Evolutionary conservation across 2,113 vertebrate genomes (phyloP).

Genomic region (Hipposideros armiger): DNA sequence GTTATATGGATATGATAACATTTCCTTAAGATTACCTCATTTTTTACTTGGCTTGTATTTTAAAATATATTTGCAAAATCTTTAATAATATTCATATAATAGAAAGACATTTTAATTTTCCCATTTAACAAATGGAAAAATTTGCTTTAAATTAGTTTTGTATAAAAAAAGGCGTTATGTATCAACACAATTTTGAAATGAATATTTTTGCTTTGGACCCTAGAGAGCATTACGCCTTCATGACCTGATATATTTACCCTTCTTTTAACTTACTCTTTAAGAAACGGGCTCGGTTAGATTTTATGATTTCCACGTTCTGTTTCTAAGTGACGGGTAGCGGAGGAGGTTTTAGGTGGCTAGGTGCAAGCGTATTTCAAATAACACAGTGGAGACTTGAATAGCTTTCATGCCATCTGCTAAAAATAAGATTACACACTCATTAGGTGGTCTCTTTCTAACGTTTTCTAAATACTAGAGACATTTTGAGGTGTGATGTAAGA

Average conservation of each 20-base stretch:
- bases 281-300: not conserved
- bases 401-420: not conserved
- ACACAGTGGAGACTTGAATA: not conserved
- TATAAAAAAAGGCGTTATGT: not conserved
- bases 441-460: not conserved
- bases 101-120: not conserved
- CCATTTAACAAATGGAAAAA: not conserved
- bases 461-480: not conserved
- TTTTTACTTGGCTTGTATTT: slow-evolving; percentile 26
- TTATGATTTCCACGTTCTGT: slow-evolving; percentile 3
- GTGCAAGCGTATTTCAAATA: not conserved
- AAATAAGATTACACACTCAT: not conserved
- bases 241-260: not conserved
- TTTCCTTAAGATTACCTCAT: not conserved
- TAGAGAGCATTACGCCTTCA: not conserved
- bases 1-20: not conserved
- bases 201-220: not conserved
- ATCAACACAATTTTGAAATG: not conserved
- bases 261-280: not conserved
- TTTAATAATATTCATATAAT: not conserved
- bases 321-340: not conserved
- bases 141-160: slow-evolving; percentile 52
- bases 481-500: not conserved
- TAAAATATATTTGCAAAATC: not conserved
- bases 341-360: not conserved